phyloP scores from a whole-genome alignment of 2,888 invertebrate genomes.

The Trichacis sp. region DNA sequence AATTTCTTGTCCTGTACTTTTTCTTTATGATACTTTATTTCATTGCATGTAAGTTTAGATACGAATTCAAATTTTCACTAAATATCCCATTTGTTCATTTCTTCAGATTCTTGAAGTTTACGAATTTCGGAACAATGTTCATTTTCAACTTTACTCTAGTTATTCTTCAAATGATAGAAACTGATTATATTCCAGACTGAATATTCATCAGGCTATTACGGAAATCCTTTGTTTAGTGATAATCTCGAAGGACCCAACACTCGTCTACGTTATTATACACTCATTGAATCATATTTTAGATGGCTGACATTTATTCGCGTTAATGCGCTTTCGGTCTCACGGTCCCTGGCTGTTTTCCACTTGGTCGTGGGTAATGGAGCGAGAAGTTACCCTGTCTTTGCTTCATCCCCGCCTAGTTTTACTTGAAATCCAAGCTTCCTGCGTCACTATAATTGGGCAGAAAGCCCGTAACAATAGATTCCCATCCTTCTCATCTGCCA shows the following conservation, averaged over 20 bases:
- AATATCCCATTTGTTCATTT: too few relatives aligned
- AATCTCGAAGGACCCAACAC: conserved; percentile 11
- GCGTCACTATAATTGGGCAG: conserved; percentile 47
- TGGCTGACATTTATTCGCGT: conserved; percentile 35
- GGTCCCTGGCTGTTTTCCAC: conserved; percentile 37
- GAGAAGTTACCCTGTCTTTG: conserved; percentile 39
- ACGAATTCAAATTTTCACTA: too few relatives aligned
- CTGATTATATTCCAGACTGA: neutral
- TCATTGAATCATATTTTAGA: conserved; percentile 25
- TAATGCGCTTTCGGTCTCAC: conserved; percentile 36
- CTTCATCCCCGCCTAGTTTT: conserved; percentile 31
- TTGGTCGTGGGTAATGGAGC: conserved; percentile 39
- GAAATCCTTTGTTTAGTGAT: neutral
- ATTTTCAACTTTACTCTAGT: too few relatives aligned
- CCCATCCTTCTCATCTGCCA: conserved; percentile 33
- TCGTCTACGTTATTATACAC: conserved; percentile 24
- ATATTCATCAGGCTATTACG: neutral
- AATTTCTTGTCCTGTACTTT: too few relatives aligned
- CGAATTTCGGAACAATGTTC: too few relatives aligned
- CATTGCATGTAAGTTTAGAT: too few relatives aligned
- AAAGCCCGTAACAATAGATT: conserved; percentile 47
- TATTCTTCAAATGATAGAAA: too few relatives aligned
- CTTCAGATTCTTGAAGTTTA: too few relatives aligned
- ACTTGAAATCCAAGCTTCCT: conserved; percentile 40
- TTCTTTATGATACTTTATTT: too few relatives aligned